Conservation (phyloP, 2,888 invertebrate genomes). For the Lottia scabra region DNA sequence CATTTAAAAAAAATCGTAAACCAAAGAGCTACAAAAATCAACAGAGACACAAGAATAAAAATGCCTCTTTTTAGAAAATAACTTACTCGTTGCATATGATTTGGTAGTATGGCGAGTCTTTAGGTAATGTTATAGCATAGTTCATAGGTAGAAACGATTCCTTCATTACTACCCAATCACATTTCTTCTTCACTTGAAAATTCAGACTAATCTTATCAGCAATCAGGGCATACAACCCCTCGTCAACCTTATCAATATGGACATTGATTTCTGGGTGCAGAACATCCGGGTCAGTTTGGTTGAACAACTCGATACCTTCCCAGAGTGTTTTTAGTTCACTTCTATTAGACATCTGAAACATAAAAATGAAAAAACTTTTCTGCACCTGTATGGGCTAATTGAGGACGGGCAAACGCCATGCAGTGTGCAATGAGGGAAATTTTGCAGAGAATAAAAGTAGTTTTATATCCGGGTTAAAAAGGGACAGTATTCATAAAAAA, state of each 20-base stretch:
- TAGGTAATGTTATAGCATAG: conserved; percentile 53
- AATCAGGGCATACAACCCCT: conserved; percentile 36
- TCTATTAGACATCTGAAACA: conserved; percentile 37
- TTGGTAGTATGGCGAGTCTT: conserved; percentile 49
- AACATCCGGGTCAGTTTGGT: conserved; percentile 40
- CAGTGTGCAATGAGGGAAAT: too few species aligned
- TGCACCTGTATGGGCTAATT: too few species aligned
- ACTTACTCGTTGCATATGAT: conserved; percentile 57
- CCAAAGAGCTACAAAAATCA: too few species aligned
- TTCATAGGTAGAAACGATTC: conserved; percentile 50
- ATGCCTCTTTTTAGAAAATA: not conserved
- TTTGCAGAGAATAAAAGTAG: too few species aligned
- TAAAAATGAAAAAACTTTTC: not conserved
- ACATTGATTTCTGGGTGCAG: conserved; percentile 27
- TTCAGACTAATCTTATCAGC: conserved; percentile 49
- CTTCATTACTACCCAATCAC: conserved; percentile 51
- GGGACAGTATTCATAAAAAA: too few species aligned
- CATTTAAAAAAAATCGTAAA: too few species aligned
- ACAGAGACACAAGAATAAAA: not conserved
- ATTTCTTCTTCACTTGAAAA: conserved; percentile 41
- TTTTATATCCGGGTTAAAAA: too few species aligned
- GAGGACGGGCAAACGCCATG: too few species aligned
- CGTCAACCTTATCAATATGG: conserved; percentile 42
- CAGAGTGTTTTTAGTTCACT: conserved; percentile 38
- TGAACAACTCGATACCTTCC: conserved; percentile 38